Evolutionary conservation across 2,113 vertebrate species (phyloP), one percentile per base, ranked within the genome.

Genomic region (Thinocorus orbignyianus): DNA sequence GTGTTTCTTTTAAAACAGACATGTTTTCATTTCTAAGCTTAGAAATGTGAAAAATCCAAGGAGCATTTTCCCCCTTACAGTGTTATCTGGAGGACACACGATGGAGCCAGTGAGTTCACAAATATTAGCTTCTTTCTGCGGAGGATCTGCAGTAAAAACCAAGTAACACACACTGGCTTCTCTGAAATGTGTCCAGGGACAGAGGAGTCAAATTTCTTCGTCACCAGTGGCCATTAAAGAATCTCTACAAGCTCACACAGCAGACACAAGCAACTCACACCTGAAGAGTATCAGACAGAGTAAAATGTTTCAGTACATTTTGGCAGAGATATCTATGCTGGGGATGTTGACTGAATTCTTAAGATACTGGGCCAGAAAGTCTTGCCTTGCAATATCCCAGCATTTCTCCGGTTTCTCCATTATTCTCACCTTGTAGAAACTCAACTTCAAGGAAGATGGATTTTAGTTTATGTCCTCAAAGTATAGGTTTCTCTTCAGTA

Each of bases 31-130:
- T 92, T 79, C 39, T n/a, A 61, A 80, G 57, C 55, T 81, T 52
- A 71, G 57, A 65, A 76, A 58, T 0, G 1, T 20, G 51, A 55
- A 23, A 77, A 92, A 83, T 41, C 8, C 0, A 1, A 71, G 10
- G 0, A 71, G 8, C 25, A 33, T 37, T 81, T 86, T 91, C 39
- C 33, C 11, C 19, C 54, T 86, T 97, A 95, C 74, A 97, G 72
- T 93, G 71, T 17, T 91, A 49, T 74, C 51, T 84, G n/a, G 44
- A 90, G 73, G 55, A 94, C 96, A 11, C 97, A 93, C 55, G 96
- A 91, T 97, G 96, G 97, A 97, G 97, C 95, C 69, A 97, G 72
- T 28, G 90, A 93, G 81, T 90, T 93, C 97, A 85, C 28, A 88
- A 95, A 92, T 68, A 72, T 16, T 52, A 57, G 39, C 61, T 86